Base-by-base conservation (phyloP, 2,113 vertebrate genomes). In the Anser cygnoides region DNA sequence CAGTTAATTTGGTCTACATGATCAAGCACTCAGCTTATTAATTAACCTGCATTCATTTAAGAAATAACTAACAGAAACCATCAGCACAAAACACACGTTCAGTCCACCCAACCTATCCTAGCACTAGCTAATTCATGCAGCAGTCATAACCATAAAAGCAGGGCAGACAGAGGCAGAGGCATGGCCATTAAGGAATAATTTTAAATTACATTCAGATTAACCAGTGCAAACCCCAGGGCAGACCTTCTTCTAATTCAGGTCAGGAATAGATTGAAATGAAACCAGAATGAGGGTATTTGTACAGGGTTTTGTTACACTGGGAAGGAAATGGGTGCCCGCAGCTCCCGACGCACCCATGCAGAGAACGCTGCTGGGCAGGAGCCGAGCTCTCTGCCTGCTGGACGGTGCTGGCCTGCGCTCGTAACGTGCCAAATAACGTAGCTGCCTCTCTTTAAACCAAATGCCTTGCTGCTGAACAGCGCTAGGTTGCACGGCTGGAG, bases 1-100 rank as follows among this genome's bases (percentile, higher is more conserved):
- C 76, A 44, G 83, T 37, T 68, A 26, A 70, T 79, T 41, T 76
- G 41, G 67, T 25, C 55, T 78, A 31, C 3, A 13, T 13, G 81
- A 75, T 49, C 76, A 68, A 5, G 17, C 28, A 37, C 68, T 80
- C 85, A 10, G 31, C 44, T 95, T 74, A 92, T 92, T 96, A 90
- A 90, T 57, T 81, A 92, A 93, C 59, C n/a, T 59, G 74, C 26
- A 33, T 21, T 93, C 78, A 33, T 77, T 91, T 88, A 76, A 55
- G 62, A 11, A 86, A 31, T 13, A 68, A 44, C 43, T 68, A 70
- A 59, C 44, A 82, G 66, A 65, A 91, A 55, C 62, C 46, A 46
- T 21, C 33, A 81, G 70, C 2, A 7, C 39, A 41, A 75, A 68
- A 33, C 21, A 37, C 14, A 35, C 1, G 0, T 74, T 84, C 73